Percentiles rank a stretch among this genome's conserved stretches.
Conservation (phyloP, 2,888 invertebrate genomes). For the Ariolimax columbianus region DNA sequence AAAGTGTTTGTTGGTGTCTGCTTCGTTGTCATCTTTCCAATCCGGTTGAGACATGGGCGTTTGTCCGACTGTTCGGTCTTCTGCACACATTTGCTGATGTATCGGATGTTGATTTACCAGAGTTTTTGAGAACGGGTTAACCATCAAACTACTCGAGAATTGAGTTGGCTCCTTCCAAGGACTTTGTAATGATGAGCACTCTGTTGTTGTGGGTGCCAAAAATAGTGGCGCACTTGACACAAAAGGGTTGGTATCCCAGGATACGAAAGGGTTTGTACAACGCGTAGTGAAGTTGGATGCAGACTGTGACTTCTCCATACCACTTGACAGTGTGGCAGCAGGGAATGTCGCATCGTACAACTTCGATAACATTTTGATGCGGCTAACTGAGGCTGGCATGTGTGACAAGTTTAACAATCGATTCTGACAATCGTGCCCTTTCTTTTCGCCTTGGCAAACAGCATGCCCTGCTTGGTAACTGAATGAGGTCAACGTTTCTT, state of each 20-base stretch:
- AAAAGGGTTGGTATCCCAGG: neutral
- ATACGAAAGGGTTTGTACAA: slow-evolving; percentile 9
- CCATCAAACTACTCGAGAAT: neutral
- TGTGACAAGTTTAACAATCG: neutral
- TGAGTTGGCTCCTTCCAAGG: neutral
- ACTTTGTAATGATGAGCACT: too few species aligned
- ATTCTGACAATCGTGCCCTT: too few species aligned
- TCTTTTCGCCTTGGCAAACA: neutral
- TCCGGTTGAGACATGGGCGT: neutral
- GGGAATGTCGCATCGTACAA: neutral
- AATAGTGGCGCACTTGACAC: neutral
- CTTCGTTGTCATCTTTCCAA: neutral
- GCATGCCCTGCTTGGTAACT: neutral
- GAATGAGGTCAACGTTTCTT: neutral
- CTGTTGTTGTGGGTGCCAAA: too few species aligned
- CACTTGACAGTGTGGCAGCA: neutral
- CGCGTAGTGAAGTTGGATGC: neutral
- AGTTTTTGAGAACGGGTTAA: neutral
- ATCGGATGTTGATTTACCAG: neutral
- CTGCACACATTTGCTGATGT: neutral
- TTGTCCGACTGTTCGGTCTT: neutral
- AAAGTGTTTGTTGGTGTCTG: neutral
- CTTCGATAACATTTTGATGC: neutral
- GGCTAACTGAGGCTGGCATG: too few species aligned
- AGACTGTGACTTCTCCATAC: neutral